phyloP scores from a whole-genome alignment of 2,113 vertebrate genomes.

The Anser cygnoides region DNA sequence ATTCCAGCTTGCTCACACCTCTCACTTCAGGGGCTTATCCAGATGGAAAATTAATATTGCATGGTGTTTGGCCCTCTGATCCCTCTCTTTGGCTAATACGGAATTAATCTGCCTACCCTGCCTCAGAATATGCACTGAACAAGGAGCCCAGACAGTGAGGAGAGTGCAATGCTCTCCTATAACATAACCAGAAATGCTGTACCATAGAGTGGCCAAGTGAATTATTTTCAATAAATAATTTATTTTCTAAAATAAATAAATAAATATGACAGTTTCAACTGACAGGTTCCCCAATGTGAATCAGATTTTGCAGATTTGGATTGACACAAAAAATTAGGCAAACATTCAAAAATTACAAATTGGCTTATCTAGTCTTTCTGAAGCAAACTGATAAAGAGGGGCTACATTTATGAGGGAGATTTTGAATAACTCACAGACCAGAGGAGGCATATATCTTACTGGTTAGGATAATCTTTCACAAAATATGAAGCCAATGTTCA shows the following conservation, averaged over 20 bases:
- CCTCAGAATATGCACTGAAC: neutral
- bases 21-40: neutral
- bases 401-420: neutral
- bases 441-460: neutral
- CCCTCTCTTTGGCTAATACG: neutral
- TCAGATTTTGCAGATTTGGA: neutral
- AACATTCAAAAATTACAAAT: neutral
- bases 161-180: neutral
- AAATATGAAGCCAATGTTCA: neutral
- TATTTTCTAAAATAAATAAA: neutral
- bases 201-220: neutral
- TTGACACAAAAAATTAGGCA: neutral
- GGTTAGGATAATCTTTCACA: neutral
- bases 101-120: neutral
- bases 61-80: neutral
- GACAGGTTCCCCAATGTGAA: neutral
- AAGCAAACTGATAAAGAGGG: neutral
- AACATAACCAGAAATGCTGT: neutral
- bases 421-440: neutral
- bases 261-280: neutral
- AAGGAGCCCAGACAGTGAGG: neutral
- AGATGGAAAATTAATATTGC: constrained; percentile 1
- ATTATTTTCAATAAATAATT: neutral
- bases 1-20: neutral
- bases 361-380: neutral